A percentile compares a stretch with the other conserved stretches of the same genome.
These are phyloP conservation scores for Oplegnathus fasciatus DNA, from an alignment of 2,113 vertebrate species.

Conservation along the genomic window DNA sequence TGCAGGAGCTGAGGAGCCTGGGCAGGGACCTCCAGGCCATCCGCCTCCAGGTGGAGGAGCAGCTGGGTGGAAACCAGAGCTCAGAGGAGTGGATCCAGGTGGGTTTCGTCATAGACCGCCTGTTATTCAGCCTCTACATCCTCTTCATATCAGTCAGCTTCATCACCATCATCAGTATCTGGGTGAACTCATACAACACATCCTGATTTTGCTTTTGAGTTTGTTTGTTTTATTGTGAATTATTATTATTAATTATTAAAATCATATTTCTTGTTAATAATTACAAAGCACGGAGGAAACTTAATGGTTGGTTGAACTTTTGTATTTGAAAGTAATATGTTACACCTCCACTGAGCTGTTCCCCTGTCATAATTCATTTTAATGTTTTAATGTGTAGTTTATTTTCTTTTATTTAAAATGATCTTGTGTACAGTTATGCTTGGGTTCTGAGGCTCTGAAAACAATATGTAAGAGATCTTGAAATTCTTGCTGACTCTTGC, in stretches of 20 bases:
- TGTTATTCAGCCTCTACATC: slow-evolving; percentile 82
- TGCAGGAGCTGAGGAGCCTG: slow-evolving; percentile 74
- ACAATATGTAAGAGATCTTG: background rate
- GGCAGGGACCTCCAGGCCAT: slow-evolving; percentile 67
- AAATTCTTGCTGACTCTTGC: background rate
- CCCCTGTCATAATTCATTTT: background rate
- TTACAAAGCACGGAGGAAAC: background rate
- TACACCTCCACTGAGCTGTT: background rate
- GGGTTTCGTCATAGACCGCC: slow-evolving; percentile 81
- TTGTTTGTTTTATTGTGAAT: background rate
- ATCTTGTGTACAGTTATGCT: background rate
- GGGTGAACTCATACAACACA: slow-evolving; percentile 56
- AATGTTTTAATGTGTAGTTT: background rate
- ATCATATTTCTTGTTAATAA: background rate
- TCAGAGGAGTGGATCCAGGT: slow-evolving; percentile 82
- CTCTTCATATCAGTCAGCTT: slow-evolving; percentile 82
- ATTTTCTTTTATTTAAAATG: background rate
- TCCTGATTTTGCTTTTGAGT: background rate
- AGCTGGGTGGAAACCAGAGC: slow-evolving; percentile 38
- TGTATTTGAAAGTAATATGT: background rate
- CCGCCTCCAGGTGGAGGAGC: slow-evolving; percentile 68
- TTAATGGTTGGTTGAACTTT: background rate
- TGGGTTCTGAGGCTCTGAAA: background rate
- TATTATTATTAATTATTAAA: too few relatives aligned
- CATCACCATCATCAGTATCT: slow-evolving; percentile 79